Conservation (phyloP, 2,113 vertebrate genomes). For the Psephotus haematonotus region DNA sequence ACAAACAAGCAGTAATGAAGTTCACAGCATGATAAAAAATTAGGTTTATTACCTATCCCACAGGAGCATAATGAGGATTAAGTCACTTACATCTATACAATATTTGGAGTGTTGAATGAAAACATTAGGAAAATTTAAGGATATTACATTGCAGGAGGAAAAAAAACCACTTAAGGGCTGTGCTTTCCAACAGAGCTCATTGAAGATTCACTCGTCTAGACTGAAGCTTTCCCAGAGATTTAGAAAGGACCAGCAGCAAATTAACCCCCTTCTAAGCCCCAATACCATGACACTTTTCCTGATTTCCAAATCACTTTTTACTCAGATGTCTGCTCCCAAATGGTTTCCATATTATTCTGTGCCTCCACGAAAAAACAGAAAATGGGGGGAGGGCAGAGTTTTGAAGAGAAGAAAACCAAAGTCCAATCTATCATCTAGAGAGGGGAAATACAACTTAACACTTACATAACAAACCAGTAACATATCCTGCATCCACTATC, state of each 20-base stretch:
- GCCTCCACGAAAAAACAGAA: neutral
- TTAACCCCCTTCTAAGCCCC: neutral
- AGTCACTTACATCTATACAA: neutral
- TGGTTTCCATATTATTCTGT: neutral
- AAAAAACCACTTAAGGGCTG: neutral
- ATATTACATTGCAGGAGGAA: neutral
- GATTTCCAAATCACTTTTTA: neutral
- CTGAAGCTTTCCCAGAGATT: conserved; percentile 5
- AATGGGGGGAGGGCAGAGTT: neutral
- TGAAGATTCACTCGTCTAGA: conserved; percentile 35
- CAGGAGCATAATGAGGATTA: neutral
- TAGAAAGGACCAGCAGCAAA: neutral
- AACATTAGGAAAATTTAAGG: neutral
- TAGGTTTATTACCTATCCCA: conserved; percentile 14
- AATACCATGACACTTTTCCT: neutral
- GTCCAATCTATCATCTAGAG: neutral
- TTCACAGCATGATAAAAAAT: conserved; percentile 30
- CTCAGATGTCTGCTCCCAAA: neutral
- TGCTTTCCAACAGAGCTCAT: neutral
- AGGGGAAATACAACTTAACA: neutral
- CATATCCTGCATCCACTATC: neutral
- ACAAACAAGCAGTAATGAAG: conserved; percentile 8
- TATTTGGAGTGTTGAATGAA: conserved; percentile 1
- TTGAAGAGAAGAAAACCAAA: neutral
- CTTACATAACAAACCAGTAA: neutral